Evolutionary conservation across 2,797 vertebrate species (phyloP).

Genomic region (Cynodonichthys magdalenae): DNA sequence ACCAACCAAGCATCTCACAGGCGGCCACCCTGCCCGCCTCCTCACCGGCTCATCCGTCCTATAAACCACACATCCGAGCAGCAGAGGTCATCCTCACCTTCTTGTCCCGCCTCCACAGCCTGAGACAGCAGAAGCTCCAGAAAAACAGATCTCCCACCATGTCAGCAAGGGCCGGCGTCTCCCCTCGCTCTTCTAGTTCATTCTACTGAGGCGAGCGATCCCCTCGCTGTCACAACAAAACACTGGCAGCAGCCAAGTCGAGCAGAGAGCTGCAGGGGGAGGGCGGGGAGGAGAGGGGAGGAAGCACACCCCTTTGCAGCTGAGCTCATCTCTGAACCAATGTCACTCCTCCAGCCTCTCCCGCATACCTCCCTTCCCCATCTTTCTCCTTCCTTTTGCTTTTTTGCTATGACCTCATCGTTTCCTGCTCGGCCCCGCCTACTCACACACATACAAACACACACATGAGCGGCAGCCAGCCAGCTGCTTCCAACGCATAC

Average conservation of each 20-base stretch:
- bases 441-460: constrained; percentile 30
- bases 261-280: constrained; percentile 36
- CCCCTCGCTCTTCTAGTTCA: constrained; percentile 61
- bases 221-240: constrained; percentile 71
- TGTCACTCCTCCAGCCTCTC: constrained; percentile 60
- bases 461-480: constrained; percentile 35
- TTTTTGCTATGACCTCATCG: constrained; percentile 77
- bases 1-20: constrained; percentile 23
- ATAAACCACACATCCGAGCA: constrained; percentile 16
- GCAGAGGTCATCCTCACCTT: constrained; percentile 73
- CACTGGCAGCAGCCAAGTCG: constrained; percentile 54
- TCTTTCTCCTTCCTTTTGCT: constrained; percentile 39
- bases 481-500: constrained; percentile 32
- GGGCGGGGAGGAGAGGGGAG: constrained; percentile 5
- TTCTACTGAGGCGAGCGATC: constrained; percentile 55
- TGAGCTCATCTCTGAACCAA: constrained; percentile 82
- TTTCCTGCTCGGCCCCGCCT: constrained; percentile 71
- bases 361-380: constrained; percentile 25
- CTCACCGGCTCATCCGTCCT: constrained; percentile 25
- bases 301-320: constrained; percentile 73
- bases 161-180: constrained; percentile 62
- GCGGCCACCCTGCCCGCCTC: constrained; percentile 27
- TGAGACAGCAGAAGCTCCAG: constrained; percentile 85
- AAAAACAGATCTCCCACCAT: constrained; percentile 83
- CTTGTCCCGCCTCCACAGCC: constrained; percentile 82